Percentiles rank a stretch among this genome's conserved stretches.
Evolutionary conservation across 2,113 vertebrate genomes (phyloP).

Genomic region (Rynchops niger): DNA sequence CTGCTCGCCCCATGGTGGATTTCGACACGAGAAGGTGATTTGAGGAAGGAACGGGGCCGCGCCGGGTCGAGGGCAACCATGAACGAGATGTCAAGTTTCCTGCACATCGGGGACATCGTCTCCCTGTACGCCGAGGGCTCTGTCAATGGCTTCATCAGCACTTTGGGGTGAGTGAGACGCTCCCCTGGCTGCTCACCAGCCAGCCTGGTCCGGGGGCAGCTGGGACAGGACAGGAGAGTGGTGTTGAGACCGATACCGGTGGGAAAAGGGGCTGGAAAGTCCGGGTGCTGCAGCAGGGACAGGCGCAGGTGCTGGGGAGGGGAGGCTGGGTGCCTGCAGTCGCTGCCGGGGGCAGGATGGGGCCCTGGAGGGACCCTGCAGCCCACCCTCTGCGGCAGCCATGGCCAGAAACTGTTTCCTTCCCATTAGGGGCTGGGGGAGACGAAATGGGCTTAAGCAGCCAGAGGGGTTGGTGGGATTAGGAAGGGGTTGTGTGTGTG

Average conservation of each 20-base stretch:
- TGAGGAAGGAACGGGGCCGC: neutral
- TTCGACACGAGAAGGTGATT: neutral
- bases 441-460: neutral
- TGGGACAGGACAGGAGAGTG: neutral
- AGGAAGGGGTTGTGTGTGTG: neutral
- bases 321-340: neutral
- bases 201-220: neutral
- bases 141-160: conserved; percentile 98
- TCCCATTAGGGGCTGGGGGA: neutral
- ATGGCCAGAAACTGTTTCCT: neutral
- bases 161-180: conserved; percentile 85
- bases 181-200: rapidly evolving
- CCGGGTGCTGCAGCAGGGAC: neutral
- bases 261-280: neutral
- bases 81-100: conserved; percentile 98
- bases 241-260: neutral
- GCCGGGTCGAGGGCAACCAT: conserved; percentile 48
- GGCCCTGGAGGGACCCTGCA: neutral
- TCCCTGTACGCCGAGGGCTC: conserved; percentile 97
- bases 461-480: neutral
- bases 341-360: neutral
- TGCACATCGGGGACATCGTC: conserved; percentile 97
- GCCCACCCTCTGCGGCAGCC: neutral
- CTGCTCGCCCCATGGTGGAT: conserved; percentile 32
- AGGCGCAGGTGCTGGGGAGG: neutral